Percentiles rank a stretch among this genome's conserved stretches.
Conservation (phyloP, 2,888 invertebrate genomes). For the Rhogogaster chlorosoma region DNA sequence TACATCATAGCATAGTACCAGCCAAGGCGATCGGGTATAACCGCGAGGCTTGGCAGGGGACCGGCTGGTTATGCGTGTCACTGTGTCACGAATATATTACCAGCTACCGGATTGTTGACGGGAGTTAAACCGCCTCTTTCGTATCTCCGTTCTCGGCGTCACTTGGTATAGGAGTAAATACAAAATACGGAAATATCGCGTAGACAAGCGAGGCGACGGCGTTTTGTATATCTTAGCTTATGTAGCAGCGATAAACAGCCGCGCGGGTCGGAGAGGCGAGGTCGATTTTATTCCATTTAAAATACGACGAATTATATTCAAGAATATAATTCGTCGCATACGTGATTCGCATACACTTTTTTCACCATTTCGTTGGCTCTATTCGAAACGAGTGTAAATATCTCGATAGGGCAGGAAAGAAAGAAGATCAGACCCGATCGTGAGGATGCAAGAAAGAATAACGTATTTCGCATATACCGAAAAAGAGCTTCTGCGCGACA, state of each 20-base stretch:
- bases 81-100: constrained; percentile 48
- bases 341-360: no score
- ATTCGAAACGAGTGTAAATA: no score
- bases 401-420: no score
- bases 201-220: background rate
- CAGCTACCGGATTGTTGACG: constrained; percentile 33
- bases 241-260: background rate
- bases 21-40: constrained; percentile 42
- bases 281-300: background rate
- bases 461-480: no score
- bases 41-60: constrained; percentile 40
- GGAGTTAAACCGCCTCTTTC: background rate
- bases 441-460: no score
- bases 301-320: background rate
- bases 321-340: no score
- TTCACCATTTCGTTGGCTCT: no score
- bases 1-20: constrained; percentile 40
- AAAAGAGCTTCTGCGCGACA: no score
- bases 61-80: constrained; percentile 46
- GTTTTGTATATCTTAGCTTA: background rate
- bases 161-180: constrained; percentile 5
- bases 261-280: background rate
- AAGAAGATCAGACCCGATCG: no score
- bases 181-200: constrained; percentile 33
- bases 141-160: background rate